Evolutionary conservation across 2,113 vertebrate genomes (phyloP), one percentile per base, ranked within the genome.

Genomic region (Tor tambroides): DNA sequence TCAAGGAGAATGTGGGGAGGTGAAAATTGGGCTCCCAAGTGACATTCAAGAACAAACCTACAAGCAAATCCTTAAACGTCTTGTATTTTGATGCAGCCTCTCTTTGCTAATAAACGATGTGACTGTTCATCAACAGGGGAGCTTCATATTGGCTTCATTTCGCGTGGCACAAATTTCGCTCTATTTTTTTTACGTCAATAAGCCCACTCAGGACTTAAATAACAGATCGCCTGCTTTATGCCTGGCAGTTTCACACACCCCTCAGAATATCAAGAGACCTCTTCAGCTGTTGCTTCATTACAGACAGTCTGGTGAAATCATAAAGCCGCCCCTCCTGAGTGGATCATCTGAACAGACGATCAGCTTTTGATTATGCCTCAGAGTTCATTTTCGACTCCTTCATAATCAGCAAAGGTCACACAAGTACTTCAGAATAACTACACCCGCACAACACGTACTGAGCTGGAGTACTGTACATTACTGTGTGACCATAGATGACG

Each of bases 261-360:
- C 67, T 84, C 83, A 54, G 49, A 74, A 75, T 74, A 59, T 84
- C 83, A 84, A 84, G 83, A 84, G 83, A 84, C 83, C 83, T 84
- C 83, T 84, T 84, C 83, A 84, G 83, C 83, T 84, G 83, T 84
- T 84, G 69, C 83, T 84, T 84, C 83, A 84, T 84, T 84, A 84
- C 83, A 84, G 69, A 28, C 69, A 84, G 69, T 17, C 83, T 84
- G 69, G 30, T 84, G 69, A 41, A 84, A 84, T 84, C 83, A 84
- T 84, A 54, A 72, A 84, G 32, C 69, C 23, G 8, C 32, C 23
- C 23, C 69, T 84, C 83, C 69, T 41, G 83, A 84, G 83, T 74
- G 83, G 67, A 83, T 85, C 85, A 80, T 78, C 49, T 32, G 15
- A 85, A 38, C 59, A 84, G 81, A 80, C 82, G 79, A 87, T 76